Percentiles rank a stretch among this genome's conserved stretches.
These are phyloP conservation scores for Hirtodrosophila trivittata DNA, from an alignment of 2,888 invertebrate genomes.

Conservation along the genomic window DNA sequence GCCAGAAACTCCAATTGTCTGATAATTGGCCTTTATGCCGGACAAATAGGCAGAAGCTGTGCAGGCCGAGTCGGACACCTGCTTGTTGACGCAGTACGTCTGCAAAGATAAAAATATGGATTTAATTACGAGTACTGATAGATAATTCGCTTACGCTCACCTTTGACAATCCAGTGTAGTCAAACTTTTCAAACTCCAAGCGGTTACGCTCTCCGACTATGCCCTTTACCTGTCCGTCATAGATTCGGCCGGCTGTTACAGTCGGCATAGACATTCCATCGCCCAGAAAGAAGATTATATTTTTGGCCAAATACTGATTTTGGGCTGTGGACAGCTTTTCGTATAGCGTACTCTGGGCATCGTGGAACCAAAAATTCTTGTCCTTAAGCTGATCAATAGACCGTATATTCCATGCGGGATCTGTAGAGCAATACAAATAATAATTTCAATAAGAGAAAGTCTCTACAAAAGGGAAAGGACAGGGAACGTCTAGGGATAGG, in stretches of 20 bases:
- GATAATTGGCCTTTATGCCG: constrained; percentile 89
- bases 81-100: constrained; percentile 87
- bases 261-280: constrained; percentile 92
- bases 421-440: no score
- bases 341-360: constrained; percentile 71
- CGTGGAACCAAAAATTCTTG: constrained; percentile 75
- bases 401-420: constrained; percentile 57
- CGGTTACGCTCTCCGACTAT: constrained; percentile 86
- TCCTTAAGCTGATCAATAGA: constrained; percentile 46
- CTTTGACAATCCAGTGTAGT: constrained; percentile 87
- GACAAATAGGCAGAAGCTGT: constrained; percentile 89
- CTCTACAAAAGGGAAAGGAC: no score
- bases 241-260: constrained; percentile 87
- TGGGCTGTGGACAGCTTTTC: constrained; percentile 70
- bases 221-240: constrained; percentile 86
- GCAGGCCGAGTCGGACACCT: constrained; percentile 91
- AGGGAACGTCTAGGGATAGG: no score
- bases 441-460: no score
- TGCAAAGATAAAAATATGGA: constrained; percentile 60
- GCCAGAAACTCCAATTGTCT: constrained; percentile 88
- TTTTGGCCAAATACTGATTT: constrained; percentile 86
- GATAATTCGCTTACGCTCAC: constrained; percentile 79
- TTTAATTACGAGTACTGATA: background rate
- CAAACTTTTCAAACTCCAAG: constrained; percentile 87
- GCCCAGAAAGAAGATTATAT: constrained; percentile 92